Evolutionary conservation across 92 coral and sea anemone genomes (phyloP), one percentile per base, ranked within the genome.

Genomic region (Micromussa lordhowensis): DNA sequence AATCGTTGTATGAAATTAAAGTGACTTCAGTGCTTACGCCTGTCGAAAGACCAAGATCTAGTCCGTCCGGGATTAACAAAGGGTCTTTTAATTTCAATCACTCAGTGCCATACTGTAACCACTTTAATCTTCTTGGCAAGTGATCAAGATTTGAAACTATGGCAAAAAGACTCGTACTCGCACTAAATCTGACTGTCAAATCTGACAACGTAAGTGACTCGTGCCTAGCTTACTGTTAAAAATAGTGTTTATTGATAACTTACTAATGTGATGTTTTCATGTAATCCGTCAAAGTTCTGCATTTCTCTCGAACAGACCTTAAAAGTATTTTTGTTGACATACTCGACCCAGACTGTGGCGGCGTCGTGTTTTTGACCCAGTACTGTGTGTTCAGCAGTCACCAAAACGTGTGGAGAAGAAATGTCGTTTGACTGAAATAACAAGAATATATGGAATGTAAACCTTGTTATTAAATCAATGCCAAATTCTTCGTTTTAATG

Each of bases 271-370:
- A 96, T 81, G 34, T 91, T 61, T 44, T 91, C 80, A 81, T 96
- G 98, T 35, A 90, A 93, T 35, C 98, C 97, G 34, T 93, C 95
- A 69, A 96, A 94, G 88, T 93, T 92, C 71, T 92, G 92, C 90
- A 94, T 58, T 38, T 96, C 95, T 18, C 99, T 84, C 55, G 94
- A 84, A 57, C 99, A 96, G 40, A 93, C 91, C 29, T 71, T 77
- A 76, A 96, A 96, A 14, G 91, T 85, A 49, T 70, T 82, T 71
- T 34, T 11, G 24, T 94, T 80, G 24, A 89, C 83, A 32, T 94
- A 92, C 72, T 96, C 99, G 10, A 93, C 95, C 99, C 99, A 96
- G 30, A 92, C 81, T 16, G 94, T 89, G 36, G 95, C 96, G 12
- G 98, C 98, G 78, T 93, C 96, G 70, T 94, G 97, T 35, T 82